phyloP scores from a whole-genome alignment of 2,113 vertebrate species.

The Eonycteris spelaea region DNA sequence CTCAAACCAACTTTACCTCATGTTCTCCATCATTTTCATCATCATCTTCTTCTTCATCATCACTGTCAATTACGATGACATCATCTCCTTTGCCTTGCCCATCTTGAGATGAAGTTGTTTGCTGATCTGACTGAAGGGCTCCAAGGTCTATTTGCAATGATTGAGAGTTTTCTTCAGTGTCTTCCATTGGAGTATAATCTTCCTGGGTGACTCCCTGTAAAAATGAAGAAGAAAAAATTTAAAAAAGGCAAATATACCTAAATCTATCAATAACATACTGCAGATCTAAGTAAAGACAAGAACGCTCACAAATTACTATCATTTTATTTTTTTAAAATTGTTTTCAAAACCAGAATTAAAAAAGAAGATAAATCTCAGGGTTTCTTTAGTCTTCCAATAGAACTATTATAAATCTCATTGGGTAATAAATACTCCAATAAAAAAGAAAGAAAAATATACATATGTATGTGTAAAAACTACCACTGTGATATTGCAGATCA shows the following conservation, averaged over 20 bases:
- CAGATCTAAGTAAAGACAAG: background rate
- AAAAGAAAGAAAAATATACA: background rate
- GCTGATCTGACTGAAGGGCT: slow-evolving; percentile 84
- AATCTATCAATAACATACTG: background rate
- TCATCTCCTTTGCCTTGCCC: slow-evolving; percentile 87
- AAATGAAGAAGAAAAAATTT: background rate
- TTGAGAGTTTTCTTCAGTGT: slow-evolving; percentile 87
- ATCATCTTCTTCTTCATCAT: slow-evolving; percentile 93
- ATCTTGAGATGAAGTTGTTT: slow-evolving; percentile 84
- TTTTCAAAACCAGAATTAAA: slow-evolving; percentile 6
- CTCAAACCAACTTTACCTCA: slow-evolving; percentile 76
- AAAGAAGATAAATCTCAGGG: background rate
- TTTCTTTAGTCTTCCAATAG: slow-evolving; percentile 14
- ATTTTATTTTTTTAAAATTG: background rate
- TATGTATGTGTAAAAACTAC: background rate
- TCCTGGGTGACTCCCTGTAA: slow-evolving; percentile 88
- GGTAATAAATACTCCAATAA: background rate
- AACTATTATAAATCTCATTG: background rate
- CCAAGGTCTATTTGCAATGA: slow-evolving; percentile 87
- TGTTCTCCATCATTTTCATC: slow-evolving; percentile 93
- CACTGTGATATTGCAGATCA: background rate
- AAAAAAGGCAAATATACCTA: background rate
- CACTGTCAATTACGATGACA: slow-evolving; percentile 95
- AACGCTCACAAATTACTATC: background rate
- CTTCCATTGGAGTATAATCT: slow-evolving; percentile 89